phyloP scores from a whole-genome alignment of 2,888 invertebrate genomes.

The Lissonota sp. region DNA sequence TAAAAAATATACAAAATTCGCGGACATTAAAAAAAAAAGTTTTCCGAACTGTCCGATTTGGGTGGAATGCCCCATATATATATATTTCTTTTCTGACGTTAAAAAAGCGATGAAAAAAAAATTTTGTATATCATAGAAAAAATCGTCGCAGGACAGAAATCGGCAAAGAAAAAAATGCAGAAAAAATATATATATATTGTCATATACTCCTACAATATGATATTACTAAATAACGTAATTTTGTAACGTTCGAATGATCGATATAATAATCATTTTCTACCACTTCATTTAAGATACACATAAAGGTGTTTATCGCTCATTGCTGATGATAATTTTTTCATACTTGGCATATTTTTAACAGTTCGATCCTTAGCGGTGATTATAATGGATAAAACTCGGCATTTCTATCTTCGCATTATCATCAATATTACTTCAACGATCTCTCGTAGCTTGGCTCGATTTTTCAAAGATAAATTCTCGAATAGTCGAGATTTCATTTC shows the following conservation, averaged over 20 bases:
- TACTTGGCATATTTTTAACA: background rate
- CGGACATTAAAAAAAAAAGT: too few relatives aligned
- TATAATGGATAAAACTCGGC: too few relatives aligned
- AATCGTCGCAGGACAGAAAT: conserved; percentile 17
- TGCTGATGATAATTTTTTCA: conserved; percentile 21
- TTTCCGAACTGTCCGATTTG: too few relatives aligned
- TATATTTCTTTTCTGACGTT: background rate
- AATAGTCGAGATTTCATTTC: conserved; percentile 6
- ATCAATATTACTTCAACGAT: background rate
- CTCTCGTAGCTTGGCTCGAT: background rate
- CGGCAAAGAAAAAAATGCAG: conserved; percentile 8
- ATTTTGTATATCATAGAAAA: conserved; percentile 51
- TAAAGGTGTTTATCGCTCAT: conserved; percentile 24
- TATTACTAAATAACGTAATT: conserved; percentile 69
- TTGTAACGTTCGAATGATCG: conserved; percentile 66
- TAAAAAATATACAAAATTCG: conserved; percentile 26
- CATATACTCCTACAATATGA: conserved; percentile 49
- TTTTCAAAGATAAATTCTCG: background rate
- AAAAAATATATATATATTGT: conserved; percentile 22
- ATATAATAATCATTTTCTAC: conserved; percentile 72
- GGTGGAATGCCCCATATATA: too few relatives aligned
- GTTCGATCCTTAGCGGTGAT: too few relatives aligned
- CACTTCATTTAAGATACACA: conserved; percentile 66
- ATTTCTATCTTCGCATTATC: background rate
- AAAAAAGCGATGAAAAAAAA: conserved; percentile 15